Evolutionary conservation across 2,888 invertebrate genomes (phyloP), one percentile per base, ranked within the genome.

Genomic region (Eristalis arbustorum): DNA sequence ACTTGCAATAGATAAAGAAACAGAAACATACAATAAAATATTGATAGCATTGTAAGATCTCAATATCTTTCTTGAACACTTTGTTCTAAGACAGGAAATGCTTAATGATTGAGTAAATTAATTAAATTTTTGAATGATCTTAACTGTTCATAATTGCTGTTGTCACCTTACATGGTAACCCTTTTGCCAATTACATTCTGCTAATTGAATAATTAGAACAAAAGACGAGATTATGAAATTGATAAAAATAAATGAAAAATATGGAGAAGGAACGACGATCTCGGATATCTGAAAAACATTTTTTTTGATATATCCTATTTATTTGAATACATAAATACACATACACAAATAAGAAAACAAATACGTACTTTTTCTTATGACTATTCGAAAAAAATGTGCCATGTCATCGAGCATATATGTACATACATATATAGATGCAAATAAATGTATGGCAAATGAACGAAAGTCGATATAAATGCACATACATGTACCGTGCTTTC

Each of bases 141-240:
- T 31, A 78, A 78, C 66, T 78, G 59, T 63, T 22, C 40, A 42
- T 66, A 71, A 78, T 72, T 72, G 59, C 23, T 25, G 71, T 42
- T 72, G 59, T 42, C 71, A 71, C 71, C 78, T 64, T 22, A 59
- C 59, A 78, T 78, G 78, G 64, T 59, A 78, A 68, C 66, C 71
- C 57, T 57, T 56, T 78, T 64, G 78, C 23, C 71, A 57, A 78
- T 78, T 78, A 59, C 69, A 78, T 57, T 57, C 57, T 42, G 23
- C 64, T 59, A 66, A 77, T 77, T 77, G 14, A 56, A 14, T 71
- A 62, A 76, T 69, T 61, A 13, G 42, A 61, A 68, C 68, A 25
- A 56, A 31, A 59, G 10, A 76, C 22, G 40, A 28, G 10, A 25
- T 75, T 66, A 25, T 18, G 25, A 34, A 49, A 25, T 34, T 28